Conservation (phyloP, 2,888 invertebrate species). For the Molanna angustata region DNA sequence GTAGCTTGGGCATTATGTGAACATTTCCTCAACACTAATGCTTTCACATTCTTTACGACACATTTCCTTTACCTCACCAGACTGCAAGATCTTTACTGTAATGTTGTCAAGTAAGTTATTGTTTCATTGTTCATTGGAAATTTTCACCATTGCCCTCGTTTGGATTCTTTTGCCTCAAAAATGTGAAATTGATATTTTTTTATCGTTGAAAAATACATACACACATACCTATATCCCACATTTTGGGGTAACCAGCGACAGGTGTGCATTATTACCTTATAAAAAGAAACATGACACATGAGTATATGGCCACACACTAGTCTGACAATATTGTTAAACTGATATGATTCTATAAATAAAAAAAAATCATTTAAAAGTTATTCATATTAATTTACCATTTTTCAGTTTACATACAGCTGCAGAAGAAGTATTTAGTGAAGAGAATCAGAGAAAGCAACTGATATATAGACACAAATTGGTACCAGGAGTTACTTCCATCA, state of each 20-base stretch:
- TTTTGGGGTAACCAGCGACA: too few species aligned
- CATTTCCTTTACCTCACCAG: constrained; percentile 67
- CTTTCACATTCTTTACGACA: constrained; percentile 69
- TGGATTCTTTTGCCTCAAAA: too few species aligned
- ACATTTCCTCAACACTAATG: constrained; percentile 58
- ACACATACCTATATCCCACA: too few species aligned
- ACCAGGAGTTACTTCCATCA: constrained; percentile 57
- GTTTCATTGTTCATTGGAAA: neutral
- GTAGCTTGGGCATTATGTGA: constrained; percentile 81
- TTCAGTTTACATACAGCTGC: constrained; percentile 45
- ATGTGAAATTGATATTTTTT: too few species aligned
- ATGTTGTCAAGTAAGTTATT: constrained; percentile 69
- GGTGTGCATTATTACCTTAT: too few species aligned
- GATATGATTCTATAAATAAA: too few species aligned
- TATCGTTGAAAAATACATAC: too few species aligned
- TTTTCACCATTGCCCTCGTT: too few species aligned
- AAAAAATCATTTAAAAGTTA: too few species aligned
- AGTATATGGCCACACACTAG: too few species aligned
- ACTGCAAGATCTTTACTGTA: constrained; percentile 62
- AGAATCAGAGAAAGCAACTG: constrained; percentile 43
- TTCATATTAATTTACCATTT: neutral
- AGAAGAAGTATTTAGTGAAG: constrained; percentile 39
- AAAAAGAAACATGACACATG: too few species aligned
- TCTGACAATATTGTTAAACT: too few species aligned
- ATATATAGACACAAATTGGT: constrained; percentile 64